phyloP scores from a whole-genome alignment of 1,140 invertebrate species.

The Callitettix versicolor region DNA sequence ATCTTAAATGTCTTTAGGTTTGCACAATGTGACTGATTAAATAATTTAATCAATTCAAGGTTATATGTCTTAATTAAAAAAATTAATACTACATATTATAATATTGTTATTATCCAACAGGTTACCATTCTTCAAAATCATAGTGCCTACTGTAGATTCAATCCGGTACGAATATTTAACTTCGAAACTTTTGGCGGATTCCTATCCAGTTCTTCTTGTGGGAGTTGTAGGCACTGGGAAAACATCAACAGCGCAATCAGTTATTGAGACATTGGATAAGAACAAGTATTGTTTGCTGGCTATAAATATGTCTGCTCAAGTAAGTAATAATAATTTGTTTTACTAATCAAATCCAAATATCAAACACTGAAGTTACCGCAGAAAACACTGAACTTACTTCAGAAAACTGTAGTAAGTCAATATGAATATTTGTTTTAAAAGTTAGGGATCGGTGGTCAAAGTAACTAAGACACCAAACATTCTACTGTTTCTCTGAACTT shows the following conservation, averaged over 20 bases:
- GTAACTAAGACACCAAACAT: too few species aligned
- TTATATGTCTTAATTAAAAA: too few species aligned
- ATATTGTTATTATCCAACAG: constrained; percentile 33
- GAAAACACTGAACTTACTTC: too few species aligned
- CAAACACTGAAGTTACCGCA: too few species aligned
- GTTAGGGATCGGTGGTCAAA: too few species aligned
- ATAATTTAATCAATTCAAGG: too few species aligned
- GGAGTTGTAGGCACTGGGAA: constrained; percentile 76
- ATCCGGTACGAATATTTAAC: constrained; percentile 65
- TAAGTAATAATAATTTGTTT: constrained; percentile 22
- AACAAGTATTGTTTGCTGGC: constrained; percentile 53
- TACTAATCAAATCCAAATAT: too few species aligned
- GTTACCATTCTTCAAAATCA: constrained; percentile 64
- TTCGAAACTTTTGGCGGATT: constrained; percentile 44
- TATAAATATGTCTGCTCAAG: constrained; percentile 75
- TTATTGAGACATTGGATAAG: constrained; percentile 48
- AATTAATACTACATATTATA: not conserved
- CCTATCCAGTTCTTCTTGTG: constrained; percentile 55
- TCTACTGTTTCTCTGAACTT: too few species aligned
- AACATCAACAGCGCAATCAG: constrained; percentile 60
- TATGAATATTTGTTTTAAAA: too few species aligned
- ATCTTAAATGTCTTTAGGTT: too few species aligned
- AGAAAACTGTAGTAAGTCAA: too few species aligned
- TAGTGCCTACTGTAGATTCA: constrained; percentile 75
- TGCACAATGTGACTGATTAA: too few species aligned